These are phyloP conservation scores for Psittacula derbiana DNA, from an alignment of 2,797 vertebrate species.

Conservation along the genomic window DNA sequence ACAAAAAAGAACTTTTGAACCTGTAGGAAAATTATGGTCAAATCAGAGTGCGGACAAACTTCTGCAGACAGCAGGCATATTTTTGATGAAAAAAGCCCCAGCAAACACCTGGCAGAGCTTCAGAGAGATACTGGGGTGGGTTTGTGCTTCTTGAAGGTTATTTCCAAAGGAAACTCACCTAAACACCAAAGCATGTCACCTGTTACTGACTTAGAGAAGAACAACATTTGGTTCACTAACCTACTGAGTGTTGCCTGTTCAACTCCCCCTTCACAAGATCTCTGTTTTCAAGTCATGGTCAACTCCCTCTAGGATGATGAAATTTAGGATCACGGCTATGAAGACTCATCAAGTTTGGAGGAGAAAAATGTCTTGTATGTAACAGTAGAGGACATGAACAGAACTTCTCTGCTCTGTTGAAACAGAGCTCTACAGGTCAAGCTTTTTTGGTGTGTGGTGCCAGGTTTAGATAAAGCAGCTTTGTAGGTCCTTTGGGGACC, in stretches of 20 bases:
- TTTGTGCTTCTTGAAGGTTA: neutral
- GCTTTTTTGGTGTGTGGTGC: neutral
- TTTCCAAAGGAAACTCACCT: neutral
- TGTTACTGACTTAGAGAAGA: neutral
- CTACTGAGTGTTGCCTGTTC: neutral
- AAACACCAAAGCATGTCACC: neutral
- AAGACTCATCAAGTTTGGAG: neutral
- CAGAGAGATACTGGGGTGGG: fast-evolving
- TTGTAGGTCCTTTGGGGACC: neutral
- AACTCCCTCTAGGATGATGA: neutral
- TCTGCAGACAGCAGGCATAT: neutral
- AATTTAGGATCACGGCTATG: neutral
- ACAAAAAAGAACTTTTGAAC: neutral
- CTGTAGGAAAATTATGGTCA: neutral
- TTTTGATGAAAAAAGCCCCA: neutral
- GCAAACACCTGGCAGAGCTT: neutral
- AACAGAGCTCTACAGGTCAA: neutral
- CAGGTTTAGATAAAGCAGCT: neutral
- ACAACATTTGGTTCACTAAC: neutral
- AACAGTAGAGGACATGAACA: neutral
- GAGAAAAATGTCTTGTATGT: neutral
- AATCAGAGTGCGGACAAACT: neutral
- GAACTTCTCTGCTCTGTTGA: neutral
- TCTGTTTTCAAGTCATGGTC: neutral
- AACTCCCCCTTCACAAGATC: neutral